A percentile compares a stretch with the other conserved stretches of the same genome.
phyloP scores from a whole-genome alignment of 2,888 invertebrate species.

The Smittia sp. region DNA sequence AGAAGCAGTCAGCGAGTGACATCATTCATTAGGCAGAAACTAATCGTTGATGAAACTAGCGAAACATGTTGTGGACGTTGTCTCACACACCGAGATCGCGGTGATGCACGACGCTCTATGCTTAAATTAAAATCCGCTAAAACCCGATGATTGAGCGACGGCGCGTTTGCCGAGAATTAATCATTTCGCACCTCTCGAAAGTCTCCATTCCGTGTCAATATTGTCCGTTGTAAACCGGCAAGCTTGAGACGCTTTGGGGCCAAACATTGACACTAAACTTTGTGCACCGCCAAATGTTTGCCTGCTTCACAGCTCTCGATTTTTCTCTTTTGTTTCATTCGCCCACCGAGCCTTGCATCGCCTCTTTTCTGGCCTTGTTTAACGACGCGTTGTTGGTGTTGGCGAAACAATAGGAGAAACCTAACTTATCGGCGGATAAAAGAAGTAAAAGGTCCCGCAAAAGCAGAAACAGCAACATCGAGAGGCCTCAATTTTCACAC shows the following conservation, averaged over 20 bases:
- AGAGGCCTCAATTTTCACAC: slow-evolving; percentile 20
- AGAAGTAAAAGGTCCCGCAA: neutral
- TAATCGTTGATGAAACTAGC: slow-evolving; percentile 12
- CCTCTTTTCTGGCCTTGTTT: neutral
- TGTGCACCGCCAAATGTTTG: neutral
- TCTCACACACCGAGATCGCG: neutral
- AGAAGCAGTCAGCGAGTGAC: neutral
- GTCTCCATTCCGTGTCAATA: neutral
- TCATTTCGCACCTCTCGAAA: slow-evolving; percentile 8
- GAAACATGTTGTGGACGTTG: slow-evolving; percentile 2
- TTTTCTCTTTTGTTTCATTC: neutral
- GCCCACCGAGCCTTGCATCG: neutral
- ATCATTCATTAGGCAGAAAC: slow-evolving; percentile 14
- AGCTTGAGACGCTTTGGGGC: neutral
- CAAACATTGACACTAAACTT: neutral
- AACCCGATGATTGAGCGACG: neutral
- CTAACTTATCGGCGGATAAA: neutral
- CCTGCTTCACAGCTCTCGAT: neutral
- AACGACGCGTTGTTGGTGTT: neutral
- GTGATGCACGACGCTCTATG: neutral
- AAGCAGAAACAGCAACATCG: neutral
- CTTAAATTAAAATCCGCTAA: neutral
- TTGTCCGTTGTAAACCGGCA: neutral
- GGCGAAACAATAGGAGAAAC: neutral
- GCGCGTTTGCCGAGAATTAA: neutral